Evolutionary conservation across 2,113 vertebrate species (phyloP), one percentile per base, ranked within the genome.

Genomic region (Ctenodactylus gundi): DNA sequence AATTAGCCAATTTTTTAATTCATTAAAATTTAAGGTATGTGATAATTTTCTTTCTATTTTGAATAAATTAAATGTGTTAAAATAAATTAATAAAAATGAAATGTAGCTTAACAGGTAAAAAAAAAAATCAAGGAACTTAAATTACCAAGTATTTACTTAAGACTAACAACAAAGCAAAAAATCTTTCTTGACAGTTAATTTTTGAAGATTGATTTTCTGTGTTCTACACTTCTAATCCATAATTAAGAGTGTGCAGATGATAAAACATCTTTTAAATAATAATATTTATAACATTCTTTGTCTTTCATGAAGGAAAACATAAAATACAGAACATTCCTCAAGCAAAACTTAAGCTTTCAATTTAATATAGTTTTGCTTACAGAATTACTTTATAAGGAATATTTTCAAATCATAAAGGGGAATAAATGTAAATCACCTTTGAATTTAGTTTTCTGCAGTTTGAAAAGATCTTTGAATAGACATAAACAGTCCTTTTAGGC

Each of bases 401-500:
- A 49, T 76, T 70, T 51, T 70, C 12, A 39, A 88, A 31, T 73
- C 34, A 44, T 80, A 62, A 65, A 9, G 11, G 15, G 77, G 83
- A 65, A 67, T 36, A 36, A 49, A 49, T 75, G 53, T 41, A 23
- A 80, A 68, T 17, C 1, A 36, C 14, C 11, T 91, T 86, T 44
- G 25, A 86, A 93, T 67, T 51, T 67, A 86, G 21, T 23, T 92
- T 89, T 41, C 21, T 46, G 85, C 34, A 62, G 2, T 77, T 91
- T 80, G 29, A 18, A 10, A 91, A 3, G 31, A 84, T 76, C 27
- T 91, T 76, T 76, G 39, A 91, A 49, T n/a, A 88, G 58, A 80
- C 86, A 89, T 93, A 94, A 85, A 87, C 67, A 67, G 18, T 25
- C 80, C 78, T 87, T 78, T 90, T 88, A 90, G 21, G 2, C 17